Evolutionary conservation across 2,888 invertebrate genomes (phyloP).

Genomic region (Latrodectus hesperus): DNA sequence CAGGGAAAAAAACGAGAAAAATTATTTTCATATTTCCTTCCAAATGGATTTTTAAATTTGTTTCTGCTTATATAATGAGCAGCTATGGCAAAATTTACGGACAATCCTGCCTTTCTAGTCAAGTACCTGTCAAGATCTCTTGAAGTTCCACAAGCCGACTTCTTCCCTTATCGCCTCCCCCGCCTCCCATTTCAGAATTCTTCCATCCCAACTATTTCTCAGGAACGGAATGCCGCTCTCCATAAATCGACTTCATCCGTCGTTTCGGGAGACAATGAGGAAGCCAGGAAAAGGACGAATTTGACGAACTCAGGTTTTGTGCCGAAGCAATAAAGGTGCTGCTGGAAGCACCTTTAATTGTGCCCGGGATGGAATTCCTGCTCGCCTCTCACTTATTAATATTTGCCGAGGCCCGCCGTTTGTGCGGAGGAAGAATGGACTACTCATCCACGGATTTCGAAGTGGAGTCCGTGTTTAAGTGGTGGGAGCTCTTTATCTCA

Average conservation of each 20-base stretch:
- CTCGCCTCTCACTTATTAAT: slow-evolving; percentile 53
- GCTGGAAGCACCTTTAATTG: slow-evolving; percentile 40
- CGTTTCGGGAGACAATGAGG: slow-evolving; percentile 34
- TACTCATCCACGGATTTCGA: slow-evolving; percentile 25
- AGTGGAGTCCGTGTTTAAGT: not conserved
- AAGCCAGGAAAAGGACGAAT: not conserved
- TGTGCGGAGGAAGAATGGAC: slow-evolving; percentile 32
- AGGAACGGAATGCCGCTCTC: slow-evolving; percentile 54
- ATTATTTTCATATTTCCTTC: not conserved
- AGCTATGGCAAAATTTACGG: slow-evolving; percentile 2
- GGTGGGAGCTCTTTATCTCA: not conserved
- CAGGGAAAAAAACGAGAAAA: not conserved
- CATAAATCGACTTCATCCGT: slow-evolving; percentile 45
- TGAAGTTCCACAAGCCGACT: not conserved
- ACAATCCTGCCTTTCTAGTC: slow-evolving; percentile 1
- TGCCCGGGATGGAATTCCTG: slow-evolving; percentile 39
- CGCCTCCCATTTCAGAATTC: slow-evolving; percentile 16
- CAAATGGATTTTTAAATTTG: slow-evolving; percentile 14
- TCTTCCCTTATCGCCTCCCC: not conserved
- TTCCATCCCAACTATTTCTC: slow-evolving; percentile 49
- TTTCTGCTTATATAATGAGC: slow-evolving; percentile 46
- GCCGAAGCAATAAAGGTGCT: slow-evolving; percentile 41
- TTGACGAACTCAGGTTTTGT: slow-evolving; percentile 42
- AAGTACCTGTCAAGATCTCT: slow-evolving; percentile 56
- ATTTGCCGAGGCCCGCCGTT: slow-evolving; percentile 19